A percentile compares a stretch with the other conserved stretches of the same genome.
Evolutionary conservation across 2,888 invertebrate species (phyloP).

Genomic region (Caenorhabditis plicata): DNA sequence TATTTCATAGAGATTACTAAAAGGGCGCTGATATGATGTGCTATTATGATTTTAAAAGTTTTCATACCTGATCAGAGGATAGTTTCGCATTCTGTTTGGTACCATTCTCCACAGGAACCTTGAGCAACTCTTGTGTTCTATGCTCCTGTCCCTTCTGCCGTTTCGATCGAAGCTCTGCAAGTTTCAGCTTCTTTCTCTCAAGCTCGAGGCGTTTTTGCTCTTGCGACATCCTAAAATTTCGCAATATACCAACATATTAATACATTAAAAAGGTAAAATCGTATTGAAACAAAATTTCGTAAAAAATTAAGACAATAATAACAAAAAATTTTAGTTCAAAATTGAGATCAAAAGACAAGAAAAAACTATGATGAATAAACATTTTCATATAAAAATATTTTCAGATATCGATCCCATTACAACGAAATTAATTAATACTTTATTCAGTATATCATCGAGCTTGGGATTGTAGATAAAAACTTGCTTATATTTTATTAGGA

Average conservation of each 20-base stretch:
- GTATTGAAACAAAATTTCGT: background rate
- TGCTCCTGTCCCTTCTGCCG: conserved; percentile 20
- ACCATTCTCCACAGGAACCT: conserved; percentile 9
- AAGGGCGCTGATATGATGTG: too few species aligned
- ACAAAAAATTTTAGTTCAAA: too few species aligned
- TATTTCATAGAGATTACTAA: too few species aligned
- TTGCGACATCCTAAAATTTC: conserved; percentile 6
- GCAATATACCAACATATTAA: conserved; percentile 9
- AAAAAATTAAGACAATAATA: background rate
- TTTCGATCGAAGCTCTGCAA: conserved; percentile 42
- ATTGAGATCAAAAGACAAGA: too few species aligned
- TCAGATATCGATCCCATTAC: too few species aligned
- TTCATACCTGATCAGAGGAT: conserved; percentile 14
- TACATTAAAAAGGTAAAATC: background rate
- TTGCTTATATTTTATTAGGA: too few species aligned
- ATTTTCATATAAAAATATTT: too few species aligned
- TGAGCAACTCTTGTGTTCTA: conserved; percentile 27
- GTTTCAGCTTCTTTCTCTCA: conserved; percentile 49
- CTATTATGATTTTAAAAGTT: background rate
- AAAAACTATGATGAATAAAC: too few species aligned
- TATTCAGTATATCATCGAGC: too few species aligned
- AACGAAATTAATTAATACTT: too few species aligned
- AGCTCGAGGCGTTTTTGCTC: conserved; percentile 36
- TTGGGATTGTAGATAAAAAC: too few species aligned
- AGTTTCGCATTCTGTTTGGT: conserved; percentile 7